A percentile compares a stretch with the other conserved stretches of the same genome.
Conservation (phyloP, 1,140 invertebrate genomes). For the Octopus sinensis region DNA sequence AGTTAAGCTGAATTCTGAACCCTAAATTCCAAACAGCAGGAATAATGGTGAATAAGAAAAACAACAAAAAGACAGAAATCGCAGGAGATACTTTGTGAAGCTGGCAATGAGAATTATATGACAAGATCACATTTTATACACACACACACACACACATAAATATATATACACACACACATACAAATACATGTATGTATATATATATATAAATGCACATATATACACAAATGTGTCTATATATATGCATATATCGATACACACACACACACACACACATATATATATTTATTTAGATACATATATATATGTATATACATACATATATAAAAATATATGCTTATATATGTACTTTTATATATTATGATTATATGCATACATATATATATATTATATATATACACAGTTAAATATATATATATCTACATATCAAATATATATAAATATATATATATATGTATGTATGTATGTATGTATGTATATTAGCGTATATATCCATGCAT, state of each 20-base stretch:
- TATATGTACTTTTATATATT: not conserved
- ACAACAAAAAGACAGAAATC: not conserved
- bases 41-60: not conserved
- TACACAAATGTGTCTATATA: not conserved
- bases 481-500: too few relatives aligned
- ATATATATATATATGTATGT: too few relatives aligned
- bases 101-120: too few relatives aligned
- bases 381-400: too few relatives aligned
- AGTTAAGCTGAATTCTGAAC: not conserved
- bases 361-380: not conserved
- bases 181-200: not conserved
- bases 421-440: too few relatives aligned
- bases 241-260: not conserved
- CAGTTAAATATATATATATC: too few relatives aligned
- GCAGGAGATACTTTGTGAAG: not conserved
- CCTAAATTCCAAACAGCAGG: not conserved
- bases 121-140: not conserved
- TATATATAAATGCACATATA: not conserved
- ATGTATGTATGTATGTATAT: too few relatives aligned
- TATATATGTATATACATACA: not conserved
- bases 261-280: not conserved
- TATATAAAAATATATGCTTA: not conserved
- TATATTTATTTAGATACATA: not conserved
- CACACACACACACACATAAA: not conserved
- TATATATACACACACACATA: not conserved